These are phyloP conservation scores for Heliconius ethilla DNA, from an alignment of 2,888 invertebrate species.

Conservation along the genomic window DNA sequence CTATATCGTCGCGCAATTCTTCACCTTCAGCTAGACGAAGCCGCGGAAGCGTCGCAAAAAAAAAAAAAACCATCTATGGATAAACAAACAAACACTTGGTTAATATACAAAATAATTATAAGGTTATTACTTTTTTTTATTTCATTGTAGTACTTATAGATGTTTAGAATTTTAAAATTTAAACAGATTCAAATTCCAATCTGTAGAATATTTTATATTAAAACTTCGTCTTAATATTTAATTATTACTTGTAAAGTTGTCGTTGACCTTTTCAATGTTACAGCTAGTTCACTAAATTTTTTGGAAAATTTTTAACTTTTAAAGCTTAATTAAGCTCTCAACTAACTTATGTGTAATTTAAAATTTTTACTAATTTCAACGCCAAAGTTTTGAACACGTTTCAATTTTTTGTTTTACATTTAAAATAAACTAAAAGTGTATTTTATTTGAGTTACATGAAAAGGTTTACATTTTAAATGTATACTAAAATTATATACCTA, in stretches of 20 bases:
- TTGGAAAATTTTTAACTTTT: not conserved
- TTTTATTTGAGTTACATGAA: not conserved
- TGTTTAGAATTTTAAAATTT: too few relatives aligned
- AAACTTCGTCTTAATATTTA: not conserved
- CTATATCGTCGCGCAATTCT: too few relatives aligned
- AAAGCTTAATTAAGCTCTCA: constrained; percentile 6
- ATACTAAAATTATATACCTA: too few relatives aligned
- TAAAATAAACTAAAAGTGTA: not conserved
- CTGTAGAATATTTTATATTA: not conserved
- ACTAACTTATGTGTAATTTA: constrained; percentile 2
- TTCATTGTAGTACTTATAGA: too few relatives aligned
- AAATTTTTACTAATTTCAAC: constrained; percentile 11
- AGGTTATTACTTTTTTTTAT: too few relatives aligned
- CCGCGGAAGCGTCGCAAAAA: too few relatives aligned
- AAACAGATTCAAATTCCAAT: not conserved
- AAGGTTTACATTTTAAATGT: not conserved
- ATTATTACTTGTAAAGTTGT: not conserved
- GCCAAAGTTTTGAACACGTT: not conserved
- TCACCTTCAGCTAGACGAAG: too few relatives aligned
- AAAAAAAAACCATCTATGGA: too few relatives aligned
- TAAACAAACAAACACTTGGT: too few relatives aligned
- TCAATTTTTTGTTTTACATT: not conserved
- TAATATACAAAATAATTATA: too few relatives aligned
- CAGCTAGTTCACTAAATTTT: not conserved
- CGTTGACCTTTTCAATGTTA: not conserved